These are phyloP conservation scores for Norana najaformis DNA, from an alignment of 2,888 invertebrate species.

Conservation along the genomic window DNA sequence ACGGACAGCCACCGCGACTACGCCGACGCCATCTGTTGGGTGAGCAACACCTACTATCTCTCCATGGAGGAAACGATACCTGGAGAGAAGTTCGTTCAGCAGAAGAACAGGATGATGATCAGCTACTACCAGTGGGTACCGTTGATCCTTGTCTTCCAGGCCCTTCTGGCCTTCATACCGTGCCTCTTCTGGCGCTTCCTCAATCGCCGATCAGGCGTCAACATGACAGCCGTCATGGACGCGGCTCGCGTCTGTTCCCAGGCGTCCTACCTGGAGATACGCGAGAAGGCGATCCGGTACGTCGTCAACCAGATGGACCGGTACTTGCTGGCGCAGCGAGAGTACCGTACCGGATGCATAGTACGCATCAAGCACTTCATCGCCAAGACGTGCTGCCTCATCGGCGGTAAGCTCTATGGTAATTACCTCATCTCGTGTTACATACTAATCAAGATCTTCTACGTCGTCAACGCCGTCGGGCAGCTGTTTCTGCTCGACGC, in stretches of 20 bases:
- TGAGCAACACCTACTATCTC: constrained; percentile 48
- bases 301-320: constrained; percentile 65
- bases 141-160: constrained; percentile 47
- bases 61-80: constrained; percentile 43
- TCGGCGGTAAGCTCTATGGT: constrained; percentile 63
- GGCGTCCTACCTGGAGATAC: constrained; percentile 47
- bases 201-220: constrained; percentile 46
- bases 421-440: constrained; percentile 65
- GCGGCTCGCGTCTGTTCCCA: constrained; percentile 46
- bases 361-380: constrained; percentile 59
- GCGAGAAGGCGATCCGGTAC: constrained; percentile 59
- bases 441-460: constrained; percentile 63
- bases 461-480: constrained; percentile 63
- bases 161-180: constrained; percentile 46
- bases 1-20: constrained; percentile 46
- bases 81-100: constrained; percentile 33
- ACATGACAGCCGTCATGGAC: constrained; percentile 47
- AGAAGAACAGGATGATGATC: constrained; percentile 40
- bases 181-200: constrained; percentile 47
- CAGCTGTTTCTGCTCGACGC: constrained; percentile 65
- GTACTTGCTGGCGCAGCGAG: constrained; percentile 62
- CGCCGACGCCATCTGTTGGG: constrained; percentile 48
- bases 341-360: constrained; percentile 62
- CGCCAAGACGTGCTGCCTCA: constrained; percentile 60
- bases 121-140: constrained; percentile 49